Base-by-base conservation (phyloP, 2,113 vertebrate genomes). In the Solea solea region DNA sequence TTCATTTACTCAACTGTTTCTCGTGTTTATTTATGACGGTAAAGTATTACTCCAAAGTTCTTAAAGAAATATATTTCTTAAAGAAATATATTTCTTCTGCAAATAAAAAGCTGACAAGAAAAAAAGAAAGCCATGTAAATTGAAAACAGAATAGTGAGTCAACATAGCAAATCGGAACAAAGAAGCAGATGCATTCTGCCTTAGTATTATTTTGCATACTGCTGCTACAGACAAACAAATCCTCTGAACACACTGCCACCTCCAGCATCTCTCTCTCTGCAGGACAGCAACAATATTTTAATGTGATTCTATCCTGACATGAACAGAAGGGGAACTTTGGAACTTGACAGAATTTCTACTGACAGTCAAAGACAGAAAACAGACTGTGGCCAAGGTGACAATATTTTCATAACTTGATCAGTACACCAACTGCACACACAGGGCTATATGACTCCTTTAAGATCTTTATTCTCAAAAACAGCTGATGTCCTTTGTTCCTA, bases 261-360 rank as follows among this genome's bases (percentile, higher is more conserved):
- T 69, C 5, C 52, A 54, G 73, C 46, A 53, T 76, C 65, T 61
- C 21, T 34, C 5, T 80, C 74, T 69, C 65, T 77, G 72, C 66
- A 81, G 74, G 75, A 88, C 74, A 77, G 56, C 75, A 68, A 76
- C 71, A 69, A 54, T 74, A 65, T 75, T 80, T 69, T 81, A 80
- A 83, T 77, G 56, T 48, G 59, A 69, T 80, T 81, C 78, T 64
- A 62, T 80, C 66, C 77, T 52, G 40, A 79, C 80, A 76, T 75
- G 69, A 83, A 69, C 48, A 81, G 56, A 81, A 83, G 70, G 75
- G 75, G 59, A 69, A 58, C 72, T 84, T 75, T 83, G 80, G 73
- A 72, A 84, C 51, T 84, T 79, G 44, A 80, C 82, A 69, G 77
- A 87, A 87, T 83, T 86, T 79, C 74, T 81, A 87, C 85, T 88